phyloP scores from a whole-genome alignment of 2,797 vertebrate species.

The Danionella dracula region DNA sequence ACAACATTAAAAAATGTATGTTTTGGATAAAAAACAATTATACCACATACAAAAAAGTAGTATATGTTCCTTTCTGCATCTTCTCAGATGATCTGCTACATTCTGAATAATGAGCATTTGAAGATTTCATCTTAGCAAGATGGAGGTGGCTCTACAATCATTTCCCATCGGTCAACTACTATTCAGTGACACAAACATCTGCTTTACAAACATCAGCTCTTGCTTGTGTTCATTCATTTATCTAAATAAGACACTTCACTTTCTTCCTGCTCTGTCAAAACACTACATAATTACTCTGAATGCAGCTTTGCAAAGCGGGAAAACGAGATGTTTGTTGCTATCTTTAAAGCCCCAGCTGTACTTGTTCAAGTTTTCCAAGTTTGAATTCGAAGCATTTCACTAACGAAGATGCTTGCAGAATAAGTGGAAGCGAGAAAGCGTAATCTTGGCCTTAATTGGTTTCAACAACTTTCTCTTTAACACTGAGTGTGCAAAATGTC shows the following conservation, averaged over 20 bases:
- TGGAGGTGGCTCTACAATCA: constrained; percentile 53
- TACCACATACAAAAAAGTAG: no score
- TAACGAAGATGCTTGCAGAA: constrained; percentile 12
- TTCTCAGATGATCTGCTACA: no score
- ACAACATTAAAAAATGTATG: no score
- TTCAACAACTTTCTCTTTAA: constrained; percentile 37
- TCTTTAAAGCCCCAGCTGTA: constrained; percentile 69
- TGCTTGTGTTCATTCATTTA: constrained; percentile 37
- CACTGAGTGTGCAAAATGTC: constrained; percentile 27
- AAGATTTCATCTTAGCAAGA: constrained; percentile 53
- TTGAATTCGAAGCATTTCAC: constrained; percentile 41
- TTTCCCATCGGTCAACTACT: constrained; percentile 58
- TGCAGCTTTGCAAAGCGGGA: constrained; percentile 49
- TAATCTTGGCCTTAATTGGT: constrained; percentile 39
- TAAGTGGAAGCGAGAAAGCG: constrained; percentile 9
- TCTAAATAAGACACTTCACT: constrained; percentile 47
- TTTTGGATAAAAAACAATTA: no score
- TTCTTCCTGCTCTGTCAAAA: constrained; percentile 62
- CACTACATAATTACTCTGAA: constrained; percentile 65
- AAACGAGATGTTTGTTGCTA: constrained; percentile 61
- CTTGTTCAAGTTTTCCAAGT: constrained; percentile 54
- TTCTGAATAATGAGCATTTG: neutral
- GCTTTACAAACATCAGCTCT: constrained; percentile 54
- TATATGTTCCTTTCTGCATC: no score
- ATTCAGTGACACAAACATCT: constrained; percentile 60